Base-by-base conservation (phyloP, 2,888 invertebrate species). In the Rhodophaea formosa region DNA sequence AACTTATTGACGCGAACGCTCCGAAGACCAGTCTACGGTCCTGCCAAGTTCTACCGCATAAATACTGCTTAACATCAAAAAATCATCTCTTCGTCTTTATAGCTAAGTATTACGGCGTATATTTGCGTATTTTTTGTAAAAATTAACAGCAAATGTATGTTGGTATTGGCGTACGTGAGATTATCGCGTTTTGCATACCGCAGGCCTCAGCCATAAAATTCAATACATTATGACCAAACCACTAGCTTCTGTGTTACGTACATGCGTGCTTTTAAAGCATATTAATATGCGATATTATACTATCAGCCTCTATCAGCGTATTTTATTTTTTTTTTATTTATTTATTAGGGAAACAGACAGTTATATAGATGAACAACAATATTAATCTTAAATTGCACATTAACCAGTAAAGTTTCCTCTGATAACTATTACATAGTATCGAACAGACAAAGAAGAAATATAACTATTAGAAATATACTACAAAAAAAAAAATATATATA, bases 181-280 rank as follows among this genome's bases (percentile, higher is more conserved):
- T 84, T 87, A 85, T 84, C 75, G 84, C 79, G 85, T 86, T 86
- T 86, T 85, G 84, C 86, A 87, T 86, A 88, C 84, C 84, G 77
- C 85, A 79, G 82, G 84, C 84, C 85, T 79, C 74, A 79, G 76
- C 74, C 77, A 82, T 87, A 87, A 88, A 88, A 83, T 84, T 84
- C 82, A 83, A 83, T 79, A 85, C 83, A 83, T 88, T 84, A 88
- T 77, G 86, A 84, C 77, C 78, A 61, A 74, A 69, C 75, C 75
- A 74, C 69, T 68, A 70, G 83, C 88, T 88, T 77, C 88, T 74
- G 88, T 77, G 80, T 87, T 88, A 88, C 87, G 87, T 86, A 79
- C 79, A 77, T 74, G 74, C 74, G 67, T 70, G 56, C 39, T 80
- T 75, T 79, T 78, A 78, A 80, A 79, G 70, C 76, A 79, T 75